Evolutionary conservation across 2,888 invertebrate species (phyloP).

Genomic region (Spisula subtruncata): DNA sequence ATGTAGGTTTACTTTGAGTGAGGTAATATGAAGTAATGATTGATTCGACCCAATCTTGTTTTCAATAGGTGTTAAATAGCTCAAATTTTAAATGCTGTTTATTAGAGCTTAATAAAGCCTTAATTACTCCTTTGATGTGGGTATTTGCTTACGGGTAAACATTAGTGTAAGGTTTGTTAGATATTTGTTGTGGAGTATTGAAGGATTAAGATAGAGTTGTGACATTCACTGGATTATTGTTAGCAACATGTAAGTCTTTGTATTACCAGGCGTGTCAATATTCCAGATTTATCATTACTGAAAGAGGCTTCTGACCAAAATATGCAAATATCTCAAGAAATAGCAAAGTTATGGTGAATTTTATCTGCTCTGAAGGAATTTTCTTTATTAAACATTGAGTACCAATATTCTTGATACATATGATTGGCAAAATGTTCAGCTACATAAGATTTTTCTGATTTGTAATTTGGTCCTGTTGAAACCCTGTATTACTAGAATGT

Average conservation of each 20-base stretch:
- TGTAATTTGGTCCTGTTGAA: too few species aligned
- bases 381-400: too few species aligned
- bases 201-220: neutral
- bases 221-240: neutral
- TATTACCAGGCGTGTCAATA: too few species aligned
- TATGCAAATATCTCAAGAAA: too few species aligned
- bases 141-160: conserved; percentile 1
- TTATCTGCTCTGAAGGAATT: too few species aligned
- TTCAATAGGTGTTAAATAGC: conserved; percentile 15
- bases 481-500: too few species aligned
- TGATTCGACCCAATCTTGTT: neutral
- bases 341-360: too few species aligned
- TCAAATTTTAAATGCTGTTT: neutral
- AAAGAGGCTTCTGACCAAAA: too few species aligned
- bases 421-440: too few species aligned
- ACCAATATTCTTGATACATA: too few species aligned
- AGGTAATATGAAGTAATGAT: neutral
- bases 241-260: neutral
- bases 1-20: neutral
- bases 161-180: neutral
- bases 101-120: neutral
- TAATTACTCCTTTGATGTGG: conserved; percentile 18
- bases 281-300: too few species aligned
- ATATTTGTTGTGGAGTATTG: neutral
- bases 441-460: too few species aligned